These are phyloP conservation scores for Lomographa bimaculata DNA, from an alignment of 2,888 invertebrate genomes.

Conservation along the genomic window DNA sequence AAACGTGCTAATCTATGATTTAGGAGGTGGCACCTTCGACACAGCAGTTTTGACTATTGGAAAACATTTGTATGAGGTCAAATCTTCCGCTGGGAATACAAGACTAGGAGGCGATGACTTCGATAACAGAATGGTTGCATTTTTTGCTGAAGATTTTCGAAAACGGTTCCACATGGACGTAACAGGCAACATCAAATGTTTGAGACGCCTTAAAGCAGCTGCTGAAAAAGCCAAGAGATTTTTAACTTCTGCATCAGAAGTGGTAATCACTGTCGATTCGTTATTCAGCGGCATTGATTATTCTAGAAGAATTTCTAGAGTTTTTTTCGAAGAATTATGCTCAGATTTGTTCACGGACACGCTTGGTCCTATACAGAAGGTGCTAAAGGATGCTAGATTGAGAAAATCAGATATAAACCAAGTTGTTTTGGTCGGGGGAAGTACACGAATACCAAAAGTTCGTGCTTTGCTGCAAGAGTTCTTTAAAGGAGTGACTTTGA, in stretches of 20 bases:
- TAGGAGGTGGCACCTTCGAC: constrained; percentile 68
- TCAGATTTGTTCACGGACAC: constrained; percentile 65
- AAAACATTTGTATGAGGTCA: constrained; percentile 57
- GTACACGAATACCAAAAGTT: constrained; percentile 66
- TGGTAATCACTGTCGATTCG: constrained; percentile 50
- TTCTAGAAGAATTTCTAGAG: constrained; percentile 47
- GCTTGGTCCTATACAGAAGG: constrained; percentile 47
- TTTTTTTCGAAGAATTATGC: constrained; percentile 62
- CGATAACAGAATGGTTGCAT: constrained; percentile 62
- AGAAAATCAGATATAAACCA: constrained; percentile 51
- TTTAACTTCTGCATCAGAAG: constrained; percentile 52
- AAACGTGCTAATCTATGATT: constrained; percentile 60
- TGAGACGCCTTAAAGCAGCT: constrained; percentile 53
- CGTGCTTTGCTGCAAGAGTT: constrained; percentile 49
- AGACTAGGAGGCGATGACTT: constrained; percentile 67
- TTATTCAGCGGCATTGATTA: constrained; percentile 58
- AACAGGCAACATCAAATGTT: constrained; percentile 39
- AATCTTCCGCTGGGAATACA: constrained; percentile 56
- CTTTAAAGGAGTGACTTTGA: constrained; percentile 50
- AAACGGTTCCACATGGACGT: constrained; percentile 53
- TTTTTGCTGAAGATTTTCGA: constrained; percentile 60
- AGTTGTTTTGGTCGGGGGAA: constrained; percentile 61
- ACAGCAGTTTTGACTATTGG: constrained; percentile 57
- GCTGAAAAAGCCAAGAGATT: constrained; percentile 58
- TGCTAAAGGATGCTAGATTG: constrained; percentile 51